A percentile compares a stretch with the other conserved stretches of the same genome.
These are phyloP conservation scores for Rhyacophila evoluta DNA, from an alignment of 2,888 invertebrate genomes.

Conservation along the genomic window DNA sequence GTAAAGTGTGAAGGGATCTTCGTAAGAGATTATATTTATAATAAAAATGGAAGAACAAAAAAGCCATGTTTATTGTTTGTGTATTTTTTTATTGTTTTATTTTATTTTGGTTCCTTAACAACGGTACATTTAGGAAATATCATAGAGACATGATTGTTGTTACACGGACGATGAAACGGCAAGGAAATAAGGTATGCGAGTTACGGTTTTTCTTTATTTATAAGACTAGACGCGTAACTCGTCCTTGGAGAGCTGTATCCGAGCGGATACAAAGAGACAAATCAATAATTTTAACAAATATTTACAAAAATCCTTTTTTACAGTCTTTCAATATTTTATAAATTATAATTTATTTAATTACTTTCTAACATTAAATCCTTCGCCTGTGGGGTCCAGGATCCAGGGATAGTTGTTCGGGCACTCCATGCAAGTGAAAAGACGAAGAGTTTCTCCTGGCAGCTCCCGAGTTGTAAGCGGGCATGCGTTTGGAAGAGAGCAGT, in stretches of 20 bases:
- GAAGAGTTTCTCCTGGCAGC: constrained; percentile 90
- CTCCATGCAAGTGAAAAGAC: constrained; percentile 95
- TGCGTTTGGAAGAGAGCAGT: constrained; percentile 91
- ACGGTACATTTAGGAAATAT: constrained; percentile 35
- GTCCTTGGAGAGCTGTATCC: background rate
- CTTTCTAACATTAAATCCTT: constrained; percentile 88
- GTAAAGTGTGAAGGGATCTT: no score
- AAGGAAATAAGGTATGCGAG: constrained; percentile 33
- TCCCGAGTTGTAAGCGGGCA: constrained; percentile 91
- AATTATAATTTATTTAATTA: constrained; percentile 62
- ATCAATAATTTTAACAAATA: constrained; percentile 46
- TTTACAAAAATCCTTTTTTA: constrained; percentile 52
- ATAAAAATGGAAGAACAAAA: no score
- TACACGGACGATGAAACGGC: constrained; percentile 5
- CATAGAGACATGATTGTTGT: constrained; percentile 32
- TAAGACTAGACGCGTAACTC: constrained; percentile 45
- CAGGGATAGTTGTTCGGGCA: constrained; percentile 96
- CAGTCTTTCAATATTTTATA: constrained; percentile 53
- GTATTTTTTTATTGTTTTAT: constrained; percentile 46
- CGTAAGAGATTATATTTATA: no score
- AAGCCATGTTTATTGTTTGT: constrained; percentile 38
- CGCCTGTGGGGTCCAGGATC: constrained; percentile 94
- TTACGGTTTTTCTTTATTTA: constrained; percentile 40
- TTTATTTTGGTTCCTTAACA: constrained; percentile 48
- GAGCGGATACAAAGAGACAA: constrained; percentile 16